These are phyloP conservation scores for Grantiella picta DNA, from an alignment of 2,113 vertebrate species.

Conservation along the genomic window DNA sequence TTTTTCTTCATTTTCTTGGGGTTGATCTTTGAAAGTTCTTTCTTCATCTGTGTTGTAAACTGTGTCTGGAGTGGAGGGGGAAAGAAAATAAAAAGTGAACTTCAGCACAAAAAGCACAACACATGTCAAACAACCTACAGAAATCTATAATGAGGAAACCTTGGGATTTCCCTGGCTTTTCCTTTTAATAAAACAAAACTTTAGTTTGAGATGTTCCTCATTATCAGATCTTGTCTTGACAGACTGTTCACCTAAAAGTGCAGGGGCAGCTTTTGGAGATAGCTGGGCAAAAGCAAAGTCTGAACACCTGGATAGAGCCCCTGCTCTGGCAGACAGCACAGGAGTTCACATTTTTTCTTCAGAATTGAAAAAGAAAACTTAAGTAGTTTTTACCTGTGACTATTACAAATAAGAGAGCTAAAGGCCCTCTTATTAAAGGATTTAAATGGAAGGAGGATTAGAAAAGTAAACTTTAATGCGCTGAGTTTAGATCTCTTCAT, in stretches of 20 bases:
- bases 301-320: not conserved
- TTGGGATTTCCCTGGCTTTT: not conserved
- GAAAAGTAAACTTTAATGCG: too few species aligned
- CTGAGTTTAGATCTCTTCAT: not conserved
- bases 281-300: not conserved
- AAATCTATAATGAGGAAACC: not conserved
- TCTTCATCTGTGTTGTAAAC: slow-evolving; percentile 16
- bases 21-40: slow-evolving; percentile 34
- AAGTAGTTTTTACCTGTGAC: not conserved
- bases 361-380: not conserved
- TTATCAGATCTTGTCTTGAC: not conserved
- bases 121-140: not conserved
- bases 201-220: not conserved
- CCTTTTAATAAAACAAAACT: not conserved
- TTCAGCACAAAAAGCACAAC: not conserved
- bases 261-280: not conserved
- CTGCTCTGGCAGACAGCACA: not conserved
- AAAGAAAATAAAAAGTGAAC: not conserved
- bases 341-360: not conserved
- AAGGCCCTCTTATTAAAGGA: not conserved
- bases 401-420: not conserved
- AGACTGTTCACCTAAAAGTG: not conserved
- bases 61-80: not conserved
- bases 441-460: too few species aligned
- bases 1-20: slow-evolving; percentile 11